phyloP scores from a whole-genome alignment of 37 sponge, comb jelly and placozoan species.

The Geodia barretti region DNA sequence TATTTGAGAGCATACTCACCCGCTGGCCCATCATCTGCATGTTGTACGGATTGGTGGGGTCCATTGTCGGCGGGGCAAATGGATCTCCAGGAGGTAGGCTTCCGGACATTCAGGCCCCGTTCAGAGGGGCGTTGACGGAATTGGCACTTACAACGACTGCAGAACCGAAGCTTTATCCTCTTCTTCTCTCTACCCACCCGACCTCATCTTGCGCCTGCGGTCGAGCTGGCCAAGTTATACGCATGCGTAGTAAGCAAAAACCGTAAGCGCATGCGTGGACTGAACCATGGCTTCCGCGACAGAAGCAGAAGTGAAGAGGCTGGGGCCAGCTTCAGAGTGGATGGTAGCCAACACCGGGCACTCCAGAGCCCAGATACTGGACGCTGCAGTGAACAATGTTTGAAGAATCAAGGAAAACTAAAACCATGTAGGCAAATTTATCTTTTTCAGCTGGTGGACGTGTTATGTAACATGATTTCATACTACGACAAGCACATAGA shows the following conservation, averaged over 20 bases:
- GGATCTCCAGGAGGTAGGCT: slow-evolving; percentile 43
- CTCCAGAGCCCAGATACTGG: background rate
- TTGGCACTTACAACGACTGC: too few relatives aligned
- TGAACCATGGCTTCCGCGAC: background rate
- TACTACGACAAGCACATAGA: background rate
- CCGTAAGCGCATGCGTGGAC: background rate
- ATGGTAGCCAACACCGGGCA: background rate
- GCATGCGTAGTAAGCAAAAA: too few relatives aligned
- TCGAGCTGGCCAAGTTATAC: too few relatives aligned
- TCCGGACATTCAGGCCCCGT: slow-evolving; percentile 34
- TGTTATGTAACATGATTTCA: background rate
- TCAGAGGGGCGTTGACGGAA: too few relatives aligned
- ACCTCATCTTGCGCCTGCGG: too few relatives aligned
- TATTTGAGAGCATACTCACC: background rate
- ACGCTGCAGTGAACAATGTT: background rate
- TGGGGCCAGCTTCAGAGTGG: background rate
- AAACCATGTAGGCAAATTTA: too few relatives aligned
- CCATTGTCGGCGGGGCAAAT: slow-evolving; percentile 12
- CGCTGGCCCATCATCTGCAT: slow-evolving; percentile 31
- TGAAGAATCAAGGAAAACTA: too few relatives aligned
- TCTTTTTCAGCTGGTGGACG: background rate
- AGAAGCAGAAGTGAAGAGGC: background rate
- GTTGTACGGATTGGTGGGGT: slow-evolving; percentile 18
- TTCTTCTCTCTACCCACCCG: too few relatives aligned
- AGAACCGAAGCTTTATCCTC: too few relatives aligned